Evolutionary conservation across 1,140 invertebrate species (phyloP).

Genomic region (Drosophila bifasciata): DNA sequence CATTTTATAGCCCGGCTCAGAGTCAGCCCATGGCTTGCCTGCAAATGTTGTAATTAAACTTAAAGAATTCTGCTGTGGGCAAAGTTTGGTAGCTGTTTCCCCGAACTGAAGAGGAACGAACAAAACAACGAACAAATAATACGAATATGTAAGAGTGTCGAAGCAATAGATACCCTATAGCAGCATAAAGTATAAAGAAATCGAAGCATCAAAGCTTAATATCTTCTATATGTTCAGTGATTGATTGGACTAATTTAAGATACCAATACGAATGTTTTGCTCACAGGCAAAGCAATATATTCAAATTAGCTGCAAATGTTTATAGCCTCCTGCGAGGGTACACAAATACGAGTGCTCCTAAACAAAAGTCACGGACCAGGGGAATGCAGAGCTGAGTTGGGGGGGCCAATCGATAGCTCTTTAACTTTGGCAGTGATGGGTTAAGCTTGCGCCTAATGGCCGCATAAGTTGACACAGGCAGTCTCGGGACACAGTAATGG

Average conservation of each 20-base stretch:
- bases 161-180: too few species aligned
- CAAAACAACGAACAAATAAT: constrained; percentile 32
- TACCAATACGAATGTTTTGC: too few species aligned
- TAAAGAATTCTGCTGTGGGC: constrained; percentile 61
- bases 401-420: constrained; percentile 70
- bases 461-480: constrained; percentile 70
- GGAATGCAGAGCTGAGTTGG: constrained; percentile 7
- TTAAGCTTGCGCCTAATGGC: constrained; percentile 75
- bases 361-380: constrained; percentile 43
- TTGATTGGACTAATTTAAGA: too few species aligned
- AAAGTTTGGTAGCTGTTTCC: constrained; percentile 49
- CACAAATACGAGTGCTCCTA: constrained; percentile 9
- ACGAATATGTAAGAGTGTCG: neutral
- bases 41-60: constrained; percentile 75
- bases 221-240: too few species aligned
- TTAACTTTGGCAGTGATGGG: constrained; percentile 77
- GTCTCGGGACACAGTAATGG: constrained; percentile 37
- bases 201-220: too few species aligned
- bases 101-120: neutral
- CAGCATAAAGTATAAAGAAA: too few species aligned
- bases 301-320: too few species aligned
- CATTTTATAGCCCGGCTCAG: neutral
- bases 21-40: neutral
- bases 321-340: neutral
- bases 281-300: too few species aligned